Evolutionary conservation across 1,140 invertebrate species (phyloP).

Genomic region (Helicoverpa armigera): DNA sequence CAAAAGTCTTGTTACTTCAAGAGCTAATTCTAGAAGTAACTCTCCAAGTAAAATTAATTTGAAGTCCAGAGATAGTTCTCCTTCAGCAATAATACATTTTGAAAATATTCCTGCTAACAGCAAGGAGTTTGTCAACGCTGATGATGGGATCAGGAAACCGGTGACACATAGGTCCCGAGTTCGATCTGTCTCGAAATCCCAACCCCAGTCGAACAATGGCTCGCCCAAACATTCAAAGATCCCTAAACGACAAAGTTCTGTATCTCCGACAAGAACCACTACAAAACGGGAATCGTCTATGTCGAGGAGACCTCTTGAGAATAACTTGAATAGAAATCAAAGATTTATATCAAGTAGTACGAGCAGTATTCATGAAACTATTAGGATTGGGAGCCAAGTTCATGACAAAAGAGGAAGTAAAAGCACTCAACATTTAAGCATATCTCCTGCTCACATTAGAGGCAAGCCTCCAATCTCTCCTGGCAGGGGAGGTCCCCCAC

Average conservation of each 20-base stretch:
- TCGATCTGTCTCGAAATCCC: conserved; percentile 76
- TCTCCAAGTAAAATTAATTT: conserved; percentile 78
- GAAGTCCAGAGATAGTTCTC: conserved; percentile 82
- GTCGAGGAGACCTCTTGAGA: conserved; percentile 67
- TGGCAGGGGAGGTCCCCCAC: conserved; percentile 80
- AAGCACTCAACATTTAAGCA: conserved; percentile 78
- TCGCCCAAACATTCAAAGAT: conserved; percentile 85
- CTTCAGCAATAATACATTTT: conserved; percentile 75
- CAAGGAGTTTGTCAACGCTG: conserved; percentile 66
- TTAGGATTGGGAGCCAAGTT: conserved; percentile 74
- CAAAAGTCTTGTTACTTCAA: conserved; percentile 55
- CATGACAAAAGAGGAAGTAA: conserved; percentile 77
- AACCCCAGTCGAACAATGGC: conserved; percentile 81
- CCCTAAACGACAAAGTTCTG: conserved; percentile 82
- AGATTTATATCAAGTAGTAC: conserved; percentile 84
- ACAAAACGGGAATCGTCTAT: conserved; percentile 57
- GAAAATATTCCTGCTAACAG: conserved; percentile 69
- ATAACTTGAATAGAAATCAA: conserved; percentile 74
- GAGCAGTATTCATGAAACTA: conserved; percentile 84
- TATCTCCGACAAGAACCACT: conserved; percentile 76
- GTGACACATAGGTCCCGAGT: conserved; percentile 74
- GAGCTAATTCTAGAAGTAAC: conserved; percentile 74
- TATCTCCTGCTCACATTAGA: conserved; percentile 75
- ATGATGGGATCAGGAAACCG: conserved; percentile 66
- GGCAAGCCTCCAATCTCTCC: conserved; percentile 85